These are phyloP conservation scores for Trichechus manatus DNA, from an alignment of 2,113 vertebrate species.

Conservation along the genomic window DNA sequence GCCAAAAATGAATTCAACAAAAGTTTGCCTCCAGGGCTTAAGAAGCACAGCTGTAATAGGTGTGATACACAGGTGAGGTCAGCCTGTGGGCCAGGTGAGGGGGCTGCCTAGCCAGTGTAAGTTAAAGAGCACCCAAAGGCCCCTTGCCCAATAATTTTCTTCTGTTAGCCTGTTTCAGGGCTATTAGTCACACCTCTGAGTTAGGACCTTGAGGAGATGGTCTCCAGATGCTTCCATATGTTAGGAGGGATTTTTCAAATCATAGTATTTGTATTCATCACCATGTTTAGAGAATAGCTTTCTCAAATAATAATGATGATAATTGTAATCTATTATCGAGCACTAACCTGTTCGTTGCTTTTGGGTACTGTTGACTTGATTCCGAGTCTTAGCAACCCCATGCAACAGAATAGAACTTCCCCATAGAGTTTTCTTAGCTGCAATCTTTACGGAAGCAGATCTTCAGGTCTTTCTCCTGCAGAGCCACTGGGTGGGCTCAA, in stretches of 20 bases:
- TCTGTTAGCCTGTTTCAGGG: not conserved
- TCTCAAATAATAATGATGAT: not conserved
- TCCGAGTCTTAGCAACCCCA: not conserved
- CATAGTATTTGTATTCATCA: not conserved
- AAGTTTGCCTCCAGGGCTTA: constrained; percentile 13
- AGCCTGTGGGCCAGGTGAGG: not conserved
- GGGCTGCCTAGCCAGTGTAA: not conserved
- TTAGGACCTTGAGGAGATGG: not conserved
- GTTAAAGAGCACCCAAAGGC: not conserved
- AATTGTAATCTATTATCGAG: not conserved
- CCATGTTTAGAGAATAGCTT: not conserved
- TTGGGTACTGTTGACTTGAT: not conserved
- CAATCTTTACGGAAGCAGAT: not conserved
- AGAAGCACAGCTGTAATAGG: not conserved
- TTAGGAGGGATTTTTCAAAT: not conserved
- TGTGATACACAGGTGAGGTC: not conserved
- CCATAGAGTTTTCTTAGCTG: not conserved
- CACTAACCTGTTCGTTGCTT: not conserved
- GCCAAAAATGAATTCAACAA: constrained; percentile 64
- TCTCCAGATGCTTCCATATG: not conserved
- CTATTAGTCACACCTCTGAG: not conserved
- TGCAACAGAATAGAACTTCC: not conserved
- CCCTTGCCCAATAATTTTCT: not conserved
- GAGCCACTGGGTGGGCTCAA: not conserved
- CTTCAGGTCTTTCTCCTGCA: not conserved